Conservation (phyloP, 2,888 invertebrate genomes). For the Scaptomyza tumidula region DNA sequence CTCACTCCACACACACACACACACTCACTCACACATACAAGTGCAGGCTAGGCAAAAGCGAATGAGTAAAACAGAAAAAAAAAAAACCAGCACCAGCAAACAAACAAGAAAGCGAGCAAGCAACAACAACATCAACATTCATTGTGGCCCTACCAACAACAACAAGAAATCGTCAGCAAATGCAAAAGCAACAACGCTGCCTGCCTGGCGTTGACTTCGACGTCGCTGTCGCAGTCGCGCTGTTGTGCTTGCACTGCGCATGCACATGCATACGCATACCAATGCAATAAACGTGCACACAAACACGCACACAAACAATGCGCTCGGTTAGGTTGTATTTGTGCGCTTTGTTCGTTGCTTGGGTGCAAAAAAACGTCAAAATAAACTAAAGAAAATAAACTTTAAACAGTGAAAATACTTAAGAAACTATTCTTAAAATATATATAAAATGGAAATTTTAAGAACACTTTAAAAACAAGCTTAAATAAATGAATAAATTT, state of each 20-base stretch:
- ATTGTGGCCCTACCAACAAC: conserved; percentile 40
- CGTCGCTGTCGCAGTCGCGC: conserved; percentile 8
- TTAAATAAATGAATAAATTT: too few relatives aligned
- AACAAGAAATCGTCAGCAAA: conserved; percentile 52
- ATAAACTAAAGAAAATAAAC: conserved; percentile 15
- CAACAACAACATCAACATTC: conserved; percentile 22
- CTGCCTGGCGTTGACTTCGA: conserved; percentile 28
- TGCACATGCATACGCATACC: conserved; percentile 66
- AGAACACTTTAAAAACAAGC: not conserved
- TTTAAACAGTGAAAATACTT: conserved; percentile 36
- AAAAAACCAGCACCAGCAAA: conserved; percentile 36
- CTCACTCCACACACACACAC: conserved; percentile 6
- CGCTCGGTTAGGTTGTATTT: conserved; percentile 35
- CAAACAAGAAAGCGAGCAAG: conserved; percentile 42
- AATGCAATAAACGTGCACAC: conserved; percentile 22
- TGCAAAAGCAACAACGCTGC: conserved; percentile 50
- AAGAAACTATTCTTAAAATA: conserved; percentile 45
- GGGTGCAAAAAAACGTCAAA: conserved; percentile 37
- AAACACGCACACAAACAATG: conserved; percentile 19
- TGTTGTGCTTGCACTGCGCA: conserved; percentile 68
- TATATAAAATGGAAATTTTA: conserved; percentile 11
- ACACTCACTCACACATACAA: conserved; percentile 39
- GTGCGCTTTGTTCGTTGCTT: conserved; percentile 71
- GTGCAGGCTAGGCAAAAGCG: conserved; percentile 66
- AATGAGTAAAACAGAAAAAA: conserved; percentile 51